Conservation (phyloP, 92 coral and sea anemone genomes). For the Blastomussa wellsi region DNA sequence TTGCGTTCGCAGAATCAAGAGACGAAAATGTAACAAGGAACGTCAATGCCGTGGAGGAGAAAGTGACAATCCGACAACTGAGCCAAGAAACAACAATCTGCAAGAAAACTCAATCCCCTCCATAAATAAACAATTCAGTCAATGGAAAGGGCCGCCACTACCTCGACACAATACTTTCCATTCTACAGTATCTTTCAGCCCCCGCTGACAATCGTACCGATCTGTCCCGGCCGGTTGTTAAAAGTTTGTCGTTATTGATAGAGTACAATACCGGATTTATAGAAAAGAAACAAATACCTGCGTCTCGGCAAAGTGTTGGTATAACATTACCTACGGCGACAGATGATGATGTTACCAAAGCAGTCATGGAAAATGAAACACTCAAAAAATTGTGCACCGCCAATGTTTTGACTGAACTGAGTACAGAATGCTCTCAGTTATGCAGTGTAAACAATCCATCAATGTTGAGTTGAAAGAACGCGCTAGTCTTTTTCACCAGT, state of each 20-base stretch:
- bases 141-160: too few relatives aligned
- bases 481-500: constrained; percentile 29
- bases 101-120: too few relatives aligned
- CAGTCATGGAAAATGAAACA: constrained; percentile 29
- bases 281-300: constrained; percentile 20
- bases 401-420: constrained; percentile 39
- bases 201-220: not conserved
- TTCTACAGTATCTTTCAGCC: constrained; percentile 8
- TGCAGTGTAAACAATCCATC: constrained; percentile 20
- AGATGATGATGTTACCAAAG: constrained; percentile 44
- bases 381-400: constrained; percentile 27
- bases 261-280: constrained; percentile 20
- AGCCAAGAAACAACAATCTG: too few relatives aligned
- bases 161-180: not conserved
- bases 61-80: too few relatives aligned
- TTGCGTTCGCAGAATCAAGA: too few relatives aligned
- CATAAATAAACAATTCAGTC: too few relatives aligned
- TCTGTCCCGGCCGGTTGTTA: not conserved
- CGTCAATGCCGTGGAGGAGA: too few relatives aligned
- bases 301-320: constrained; percentile 26
- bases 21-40: too few relatives aligned
- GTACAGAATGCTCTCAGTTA: constrained; percentile 18
- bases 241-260: constrained; percentile 10
- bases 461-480: constrained; percentile 39
- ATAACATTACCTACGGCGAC: constrained; percentile 17